Base-by-base conservation (phyloP, 2,888 invertebrate species). In the Hetaerina titia region DNA sequence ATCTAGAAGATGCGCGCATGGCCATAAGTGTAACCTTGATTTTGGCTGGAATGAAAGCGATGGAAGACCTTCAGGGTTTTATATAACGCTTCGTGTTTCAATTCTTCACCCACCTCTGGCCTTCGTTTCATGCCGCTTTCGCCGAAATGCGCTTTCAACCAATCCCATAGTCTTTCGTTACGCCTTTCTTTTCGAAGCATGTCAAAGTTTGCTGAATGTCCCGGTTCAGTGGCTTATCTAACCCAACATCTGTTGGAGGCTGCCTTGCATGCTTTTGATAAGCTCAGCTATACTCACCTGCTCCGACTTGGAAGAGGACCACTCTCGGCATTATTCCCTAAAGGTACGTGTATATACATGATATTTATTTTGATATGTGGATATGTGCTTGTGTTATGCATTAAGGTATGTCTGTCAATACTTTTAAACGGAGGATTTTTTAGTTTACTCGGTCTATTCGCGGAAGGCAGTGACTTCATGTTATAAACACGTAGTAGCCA, bases 171-270 rank as follows among this genome's bases (percentile, higher is more conserved):
- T 60, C n/a, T 92, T 69, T 92, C 63, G 64, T 64, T 63, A n/a
- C 92, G 92, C 92, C n/a, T 19, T 89, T 92, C 15, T 60, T 69
- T 92, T 64, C 19, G 45, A 69, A 92, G 92, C 92, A 92, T 92
- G 92, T 56, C 92, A 69, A 92, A 92, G 69, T 92, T 64, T 60
- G 64, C 63, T 64, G 90, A 90, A 45, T 90, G 45, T 31, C 64
- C 45, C 64, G 45, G 56, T 11, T 45, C 89, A 22, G 22, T 89
- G 89, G 89, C 92, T 92, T 92, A 92, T 92, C 92, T 64, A 57
- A 56, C 64, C 56, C 56, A 69, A 92, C 92, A 74, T 92, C 56
- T 92, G 92, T 92, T 92, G 25, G 92, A 56, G 92, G 69, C 69
- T 69, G 92, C 90, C 90, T 7, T 69, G 92, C 69, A 69, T 92